Evolutionary conservation across 2,113 vertebrate genomes (phyloP).

Genomic region (Mirounga angustirostris): DNA sequence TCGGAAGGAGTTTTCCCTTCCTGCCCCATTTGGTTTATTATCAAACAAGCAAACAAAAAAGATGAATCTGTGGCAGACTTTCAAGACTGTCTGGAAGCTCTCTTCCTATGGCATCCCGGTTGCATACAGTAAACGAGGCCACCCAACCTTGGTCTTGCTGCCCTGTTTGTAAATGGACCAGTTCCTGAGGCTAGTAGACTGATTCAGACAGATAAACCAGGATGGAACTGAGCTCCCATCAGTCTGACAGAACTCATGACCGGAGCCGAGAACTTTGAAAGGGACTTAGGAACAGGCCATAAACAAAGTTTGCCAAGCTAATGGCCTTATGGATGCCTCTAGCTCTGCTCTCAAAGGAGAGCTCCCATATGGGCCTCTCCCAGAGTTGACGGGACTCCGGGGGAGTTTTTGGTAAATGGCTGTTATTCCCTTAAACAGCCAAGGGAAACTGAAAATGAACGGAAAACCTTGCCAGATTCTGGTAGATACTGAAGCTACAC

Average conservation of each 20-base stretch:
- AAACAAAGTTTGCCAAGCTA: background rate
- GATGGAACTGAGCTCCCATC: background rate
- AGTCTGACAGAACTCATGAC: background rate
- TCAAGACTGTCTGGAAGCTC: background rate
- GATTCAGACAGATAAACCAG: background rate
- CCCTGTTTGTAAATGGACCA: background rate
- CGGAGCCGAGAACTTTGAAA: background rate
- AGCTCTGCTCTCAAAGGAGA: background rate
- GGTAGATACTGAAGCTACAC: background rate
- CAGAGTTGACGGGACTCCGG: background rate
- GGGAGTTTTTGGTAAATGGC: background rate
- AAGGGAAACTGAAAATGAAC: background rate
- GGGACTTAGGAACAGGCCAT: too few species aligned
- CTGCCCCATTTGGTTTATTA: background rate
- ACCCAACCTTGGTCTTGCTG: background rate
- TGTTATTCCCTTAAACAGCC: background rate
- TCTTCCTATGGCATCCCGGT: background rate
- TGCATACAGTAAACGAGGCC: background rate
- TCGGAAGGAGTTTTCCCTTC: background rate
- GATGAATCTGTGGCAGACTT: background rate
- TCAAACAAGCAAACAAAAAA: background rate
- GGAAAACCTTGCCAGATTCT: background rate
- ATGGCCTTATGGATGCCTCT: background rate
- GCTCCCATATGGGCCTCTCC: background rate
- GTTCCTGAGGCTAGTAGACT: background rate